A percentile compares a stretch with the other conserved stretches of the same genome.
These are phyloP conservation scores for Lobophora halterata DNA, from an alignment of 2,888 invertebrate genomes.

Conservation along the genomic window DNA sequence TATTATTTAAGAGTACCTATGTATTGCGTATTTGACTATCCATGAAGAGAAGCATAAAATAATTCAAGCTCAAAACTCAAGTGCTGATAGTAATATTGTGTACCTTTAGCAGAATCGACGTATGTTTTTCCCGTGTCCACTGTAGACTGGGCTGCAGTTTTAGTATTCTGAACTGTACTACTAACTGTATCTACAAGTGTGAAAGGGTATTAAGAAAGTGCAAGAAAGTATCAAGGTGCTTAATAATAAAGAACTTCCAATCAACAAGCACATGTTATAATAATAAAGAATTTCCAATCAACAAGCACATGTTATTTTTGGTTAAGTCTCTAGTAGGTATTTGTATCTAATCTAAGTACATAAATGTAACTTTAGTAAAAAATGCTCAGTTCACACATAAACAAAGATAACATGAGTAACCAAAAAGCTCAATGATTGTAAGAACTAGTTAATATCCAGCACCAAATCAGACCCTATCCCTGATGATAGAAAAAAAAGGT, in stretches of 20 bases:
- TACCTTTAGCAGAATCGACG: slow-evolving; percentile 52
- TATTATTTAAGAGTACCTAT: neutral
- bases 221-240: neutral
- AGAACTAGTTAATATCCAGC: too few species aligned
- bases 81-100: slow-evolving; percentile 25
- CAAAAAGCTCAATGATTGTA: too few species aligned
- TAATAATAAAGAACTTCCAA: neutral
- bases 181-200: slow-evolving; percentile 51
- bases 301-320: slow-evolving; percentile 4
- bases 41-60: slow-evolving; percentile 2
- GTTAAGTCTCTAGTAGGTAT: too few species aligned
- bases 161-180: slow-evolving; percentile 51
- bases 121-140: slow-evolving; percentile 52
- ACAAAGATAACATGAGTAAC: too few species aligned
- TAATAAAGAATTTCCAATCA: neutral
- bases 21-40: too few species aligned
- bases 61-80: slow-evolving; percentile 17
- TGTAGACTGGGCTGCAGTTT: slow-evolving; percentile 47
- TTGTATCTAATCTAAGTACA: too few species aligned
- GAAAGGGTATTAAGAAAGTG: slow-evolving; percentile 23
- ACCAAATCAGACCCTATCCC: too few species aligned
- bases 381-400: too few species aligned
- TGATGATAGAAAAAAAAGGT: too few species aligned
- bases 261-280: slow-evolving; percentile 2
- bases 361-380: too few species aligned